Base-by-base conservation (phyloP, 2,797 vertebrate species). In the Sebastolobus altivelis region DNA sequence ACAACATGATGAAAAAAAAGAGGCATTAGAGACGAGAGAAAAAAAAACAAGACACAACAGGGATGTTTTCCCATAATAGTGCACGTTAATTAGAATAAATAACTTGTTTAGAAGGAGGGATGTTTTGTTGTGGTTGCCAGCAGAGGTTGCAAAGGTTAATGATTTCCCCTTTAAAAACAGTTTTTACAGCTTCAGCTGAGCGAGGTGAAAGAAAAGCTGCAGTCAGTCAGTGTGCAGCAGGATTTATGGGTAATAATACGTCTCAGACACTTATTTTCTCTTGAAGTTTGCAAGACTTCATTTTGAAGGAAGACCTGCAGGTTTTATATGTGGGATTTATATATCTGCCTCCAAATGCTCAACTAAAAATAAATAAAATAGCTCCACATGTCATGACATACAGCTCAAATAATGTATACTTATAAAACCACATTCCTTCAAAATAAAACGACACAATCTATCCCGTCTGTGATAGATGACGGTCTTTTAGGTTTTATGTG, bases 111-210 rank as follows among this genome's bases (percentile, higher is more conserved):
- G 14, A 13, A 4, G 7, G 14, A 60, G 52, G 31, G 3, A 14
- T 1, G 61, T 59, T 49, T 29, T 18, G 38, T 7, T 68, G 40
- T 8, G 12, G 22, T 31, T 22, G n/a, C 33, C 61, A 62, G 67
- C 0, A 20, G 49, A 46, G 22, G 49, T 22, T 46, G 4, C 4
- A 40, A 8, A 63, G 33, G 31, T 75, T 73, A 60, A 43, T 25
- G 7, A n/a, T 35, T 69, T n/a, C 55, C 37, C 22, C 5, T 62
- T 68, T 52, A 22, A 35, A 58, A 18, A 33, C n/a, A 22, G 43
- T 70, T 72, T 72, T 65, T 55, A 65, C 74, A 74, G 70, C 70
- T 70, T 70, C 12, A 52, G 54, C 58, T 40, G 40, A 55, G 27
- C 20, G 38, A 16, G 8, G 12, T 27, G 13, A 68, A 69, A 16